Conservation (phyloP, 2,888 invertebrate genomes). For the Leptinotarsa rubiginosa region DNA sequence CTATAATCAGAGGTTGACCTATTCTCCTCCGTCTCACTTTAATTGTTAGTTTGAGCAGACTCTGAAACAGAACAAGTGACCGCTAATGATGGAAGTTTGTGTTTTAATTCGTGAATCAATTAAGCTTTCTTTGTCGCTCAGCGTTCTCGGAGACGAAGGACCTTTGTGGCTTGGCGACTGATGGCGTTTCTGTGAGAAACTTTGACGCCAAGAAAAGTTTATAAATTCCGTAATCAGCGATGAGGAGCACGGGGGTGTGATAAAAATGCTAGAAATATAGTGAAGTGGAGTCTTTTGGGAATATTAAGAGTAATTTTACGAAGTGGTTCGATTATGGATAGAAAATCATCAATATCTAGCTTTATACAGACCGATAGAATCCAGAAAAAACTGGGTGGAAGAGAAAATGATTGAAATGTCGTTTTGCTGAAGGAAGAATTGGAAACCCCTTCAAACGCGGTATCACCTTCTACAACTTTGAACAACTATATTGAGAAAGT, state of each 20-base stretch:
- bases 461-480: too few relatives aligned
- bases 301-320: too few relatives aligned
- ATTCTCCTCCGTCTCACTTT: not conserved
- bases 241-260: not conserved
- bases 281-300: not conserved
- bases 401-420: too few relatives aligned
- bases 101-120: conserved; percentile 5
- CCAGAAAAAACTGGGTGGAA: too few relatives aligned
- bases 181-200: not conserved
- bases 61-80: conserved; percentile 4
- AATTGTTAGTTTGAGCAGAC: not conserved
- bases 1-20: conserved; percentile 7
- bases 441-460: too few relatives aligned
- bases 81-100: conserved; percentile 5
- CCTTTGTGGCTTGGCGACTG: not conserved
- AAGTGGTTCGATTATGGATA: too few relatives aligned
- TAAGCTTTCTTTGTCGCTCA: conserved; percentile 3
- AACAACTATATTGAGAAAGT: too few relatives aligned
- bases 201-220: not conserved
- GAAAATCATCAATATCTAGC: too few relatives aligned
- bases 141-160: not conserved
- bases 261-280: too few relatives aligned
- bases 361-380: too few relatives aligned
- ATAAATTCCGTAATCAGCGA: not conserved
- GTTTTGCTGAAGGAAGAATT: too few relatives aligned